phyloP scores from a whole-genome alignment of 2,113 vertebrate species.

The Xiphophorus hellerii region DNA sequence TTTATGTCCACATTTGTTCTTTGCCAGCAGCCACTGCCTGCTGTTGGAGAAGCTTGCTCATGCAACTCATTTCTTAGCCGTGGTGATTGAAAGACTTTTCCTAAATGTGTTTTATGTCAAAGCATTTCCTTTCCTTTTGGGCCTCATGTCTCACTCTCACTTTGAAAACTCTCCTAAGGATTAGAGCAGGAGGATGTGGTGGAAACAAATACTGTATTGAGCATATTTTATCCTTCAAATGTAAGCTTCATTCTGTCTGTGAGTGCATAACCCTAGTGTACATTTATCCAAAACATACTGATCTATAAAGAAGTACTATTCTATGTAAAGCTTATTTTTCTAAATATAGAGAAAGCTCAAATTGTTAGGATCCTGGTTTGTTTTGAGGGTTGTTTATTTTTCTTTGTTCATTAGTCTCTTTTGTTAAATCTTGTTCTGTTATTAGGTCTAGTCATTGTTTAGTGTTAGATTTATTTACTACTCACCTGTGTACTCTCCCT shows the following conservation, averaged over 20 bases:
- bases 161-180: slow-evolving; percentile 10
- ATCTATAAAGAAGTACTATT: background rate
- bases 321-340: background rate
- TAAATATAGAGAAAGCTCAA: background rate
- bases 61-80: slow-evolving; percentile 26
- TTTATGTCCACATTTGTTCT: slow-evolving; percentile 63
- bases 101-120: slow-evolving; percentile 71
- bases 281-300: background rate
- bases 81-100: slow-evolving; percentile 58
- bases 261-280: background rate
- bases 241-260: background rate
- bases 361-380: too few relatives aligned
- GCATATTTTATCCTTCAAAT: background rate
- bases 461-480: too few relatives aligned
- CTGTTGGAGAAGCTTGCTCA: slow-evolving; percentile 35
- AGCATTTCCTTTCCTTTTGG: slow-evolving; percentile 49
- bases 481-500: too few relatives aligned
- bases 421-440: too few relatives aligned
- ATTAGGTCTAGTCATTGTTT: too few relatives aligned
- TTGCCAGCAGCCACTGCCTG: slow-evolving; percentile 48
- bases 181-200: slow-evolving; percentile 2
- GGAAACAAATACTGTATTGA: slow-evolving; percentile 43
- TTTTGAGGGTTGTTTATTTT: too few relatives aligned
- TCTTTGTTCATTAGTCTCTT: too few relatives aligned
- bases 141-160: slow-evolving; percentile 40